These are phyloP conservation scores for Drosophila setosimentum DNA, from an alignment of 2,888 invertebrate genomes.

Conservation along the genomic window DNA sequence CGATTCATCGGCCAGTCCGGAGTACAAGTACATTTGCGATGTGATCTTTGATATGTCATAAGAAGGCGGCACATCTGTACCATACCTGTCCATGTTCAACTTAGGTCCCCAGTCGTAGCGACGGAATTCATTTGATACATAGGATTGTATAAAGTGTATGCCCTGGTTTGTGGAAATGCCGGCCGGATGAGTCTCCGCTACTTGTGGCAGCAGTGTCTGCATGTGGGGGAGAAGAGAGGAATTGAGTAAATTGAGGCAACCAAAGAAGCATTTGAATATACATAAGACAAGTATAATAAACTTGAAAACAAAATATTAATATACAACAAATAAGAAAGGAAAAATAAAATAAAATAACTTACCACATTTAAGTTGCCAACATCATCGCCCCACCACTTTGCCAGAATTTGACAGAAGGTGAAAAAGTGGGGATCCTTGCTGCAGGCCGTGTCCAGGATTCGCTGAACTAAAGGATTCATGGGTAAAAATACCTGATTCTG, in stretches of 20 bases:
- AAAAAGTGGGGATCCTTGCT: conserved; percentile 63
- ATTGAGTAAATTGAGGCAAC: neutral
- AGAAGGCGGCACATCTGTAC: conserved; percentile 62
- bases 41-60: conserved; percentile 73
- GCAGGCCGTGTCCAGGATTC: conserved; percentile 70
- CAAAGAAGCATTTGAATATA: neutral
- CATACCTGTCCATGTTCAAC: conserved; percentile 65
- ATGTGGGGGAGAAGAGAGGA: neutral
- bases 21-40: conserved; percentile 69
- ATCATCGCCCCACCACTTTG: conserved; percentile 69
- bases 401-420: conserved; percentile 68
- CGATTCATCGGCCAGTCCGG: conserved; percentile 67
- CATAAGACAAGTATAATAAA: neutral
- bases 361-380: conserved; percentile 75
- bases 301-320: neutral
- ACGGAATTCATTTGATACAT: conserved; percentile 67
- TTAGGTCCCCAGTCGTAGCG: conserved; percentile 71
- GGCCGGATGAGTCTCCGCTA: conserved; percentile 81
- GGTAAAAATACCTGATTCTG: conserved; percentile 87
- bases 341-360: no score
- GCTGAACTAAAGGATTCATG: conserved; percentile 67
- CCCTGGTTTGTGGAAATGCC: conserved; percentile 80
- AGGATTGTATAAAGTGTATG: conserved; percentile 76
- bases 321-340: neutral
- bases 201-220: conserved; percentile 70